phyloP scores from a whole-genome alignment of 2,113 vertebrate species.

The Bungarus multicinctus region DNA sequence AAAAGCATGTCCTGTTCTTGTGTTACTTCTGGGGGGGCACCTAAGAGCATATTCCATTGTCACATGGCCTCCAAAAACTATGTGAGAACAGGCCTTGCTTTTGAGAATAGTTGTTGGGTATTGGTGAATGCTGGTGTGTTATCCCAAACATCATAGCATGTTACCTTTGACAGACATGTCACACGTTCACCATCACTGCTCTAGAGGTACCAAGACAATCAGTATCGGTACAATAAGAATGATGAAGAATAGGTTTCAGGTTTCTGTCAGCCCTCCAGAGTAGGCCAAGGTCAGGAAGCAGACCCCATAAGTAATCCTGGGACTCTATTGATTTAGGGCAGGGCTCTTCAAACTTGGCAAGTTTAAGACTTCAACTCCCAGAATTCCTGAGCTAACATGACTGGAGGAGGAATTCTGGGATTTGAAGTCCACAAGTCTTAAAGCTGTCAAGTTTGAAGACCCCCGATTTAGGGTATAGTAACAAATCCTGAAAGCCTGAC shows the following conservation, averaged over 20 bases:
- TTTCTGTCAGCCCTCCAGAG: not conserved
- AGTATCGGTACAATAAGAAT: not conserved
- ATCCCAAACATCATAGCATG: not conserved
- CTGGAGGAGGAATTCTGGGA: too few species aligned
- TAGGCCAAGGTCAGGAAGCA: not conserved
- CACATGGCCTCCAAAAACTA: not conserved
- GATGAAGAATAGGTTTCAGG: not conserved
- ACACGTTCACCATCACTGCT: not conserved
- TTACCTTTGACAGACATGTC: not conserved
- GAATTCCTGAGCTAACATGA: too few species aligned
- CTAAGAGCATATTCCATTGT: not conserved
- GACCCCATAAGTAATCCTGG: not conserved
- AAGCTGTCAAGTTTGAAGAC: too few species aligned
- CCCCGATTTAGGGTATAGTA: not conserved
- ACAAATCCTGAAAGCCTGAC: not conserved
- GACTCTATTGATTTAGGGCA: not conserved
- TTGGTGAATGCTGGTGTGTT: not conserved
- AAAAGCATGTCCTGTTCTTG: not conserved
- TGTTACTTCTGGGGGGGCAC: not conserved
- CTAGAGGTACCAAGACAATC: not conserved
- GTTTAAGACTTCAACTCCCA: too few species aligned
- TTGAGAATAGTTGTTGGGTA: not conserved
- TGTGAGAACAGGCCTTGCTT: not conserved
- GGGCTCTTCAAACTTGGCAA: too few species aligned
- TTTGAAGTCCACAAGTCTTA: too few species aligned